Percentiles rank a stretch among this genome's conserved stretches.
Evolutionary conservation across 2,797 vertebrate species (phyloP).

Genomic region (Calcarius lapponicus): DNA sequence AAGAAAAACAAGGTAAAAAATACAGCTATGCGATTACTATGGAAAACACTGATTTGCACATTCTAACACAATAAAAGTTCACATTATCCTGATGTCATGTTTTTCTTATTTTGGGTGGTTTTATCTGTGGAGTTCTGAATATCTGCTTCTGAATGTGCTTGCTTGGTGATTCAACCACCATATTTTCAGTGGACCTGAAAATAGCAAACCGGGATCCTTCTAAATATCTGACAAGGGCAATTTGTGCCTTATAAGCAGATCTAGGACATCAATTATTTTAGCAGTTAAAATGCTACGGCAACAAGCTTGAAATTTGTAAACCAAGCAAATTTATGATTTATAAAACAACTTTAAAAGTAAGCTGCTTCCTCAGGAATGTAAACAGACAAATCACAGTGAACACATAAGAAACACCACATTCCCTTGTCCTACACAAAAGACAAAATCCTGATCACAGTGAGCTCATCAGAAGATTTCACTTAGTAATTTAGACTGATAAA

Average conservation of each 20-base stretch:
- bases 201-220: neutral
- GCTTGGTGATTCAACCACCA: neutral
- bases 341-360: neutral
- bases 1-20: neutral
- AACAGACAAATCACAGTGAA: neutral
- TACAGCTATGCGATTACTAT: neutral
- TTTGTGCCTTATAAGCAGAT: neutral
- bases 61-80: neutral
- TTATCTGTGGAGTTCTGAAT: neutral
- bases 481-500: neutral
- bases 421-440: neutral
- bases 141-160: neutral
- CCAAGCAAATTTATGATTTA: neutral
- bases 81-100: neutral
- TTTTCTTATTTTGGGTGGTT: neutral
- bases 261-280: neutral
- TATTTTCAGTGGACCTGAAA: neutral
- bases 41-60: neutral
- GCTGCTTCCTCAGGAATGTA: neutral
- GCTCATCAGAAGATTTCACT: neutral
- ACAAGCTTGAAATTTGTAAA: neutral
- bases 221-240: neutral
- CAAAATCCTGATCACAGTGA: neutral
- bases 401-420: neutral
- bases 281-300: neutral